A percentile compares a stretch with the other conserved stretches of the same genome.
These are phyloP conservation scores for Peromyscus melanophrys DNA, from an alignment of 2,797 vertebrate genomes.

Conservation along the genomic window DNA sequence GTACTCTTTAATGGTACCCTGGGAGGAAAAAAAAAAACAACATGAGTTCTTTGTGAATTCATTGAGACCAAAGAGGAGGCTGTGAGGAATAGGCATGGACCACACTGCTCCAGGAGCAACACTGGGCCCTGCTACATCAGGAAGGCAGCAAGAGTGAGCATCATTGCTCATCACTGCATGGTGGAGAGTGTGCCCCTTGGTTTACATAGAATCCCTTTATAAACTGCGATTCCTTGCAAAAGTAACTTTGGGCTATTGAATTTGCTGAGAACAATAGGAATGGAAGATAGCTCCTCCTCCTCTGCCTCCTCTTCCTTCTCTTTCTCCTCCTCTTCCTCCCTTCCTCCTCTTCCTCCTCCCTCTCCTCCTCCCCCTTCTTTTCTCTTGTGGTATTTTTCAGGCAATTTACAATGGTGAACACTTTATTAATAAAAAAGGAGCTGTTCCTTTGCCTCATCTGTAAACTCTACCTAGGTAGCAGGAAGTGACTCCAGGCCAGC, in stretches of 20 bases:
- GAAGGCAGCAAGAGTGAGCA: neutral
- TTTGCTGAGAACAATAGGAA: constrained; percentile 47
- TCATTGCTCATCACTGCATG: neutral
- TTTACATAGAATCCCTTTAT: constrained; percentile 22
- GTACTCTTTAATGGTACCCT: neutral
- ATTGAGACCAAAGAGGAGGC: neutral
- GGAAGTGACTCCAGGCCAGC: accelerated
- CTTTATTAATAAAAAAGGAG: constrained; percentile 65
- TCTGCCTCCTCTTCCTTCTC: too few relatives aligned
- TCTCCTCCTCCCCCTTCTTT: neutral
- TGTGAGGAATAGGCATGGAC: neutral
- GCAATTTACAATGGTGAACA: constrained; percentile 36
- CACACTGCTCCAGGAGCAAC: neutral
- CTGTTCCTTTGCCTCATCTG: neutral
- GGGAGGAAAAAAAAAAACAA: neutral
- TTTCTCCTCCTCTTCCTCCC: too few relatives aligned
- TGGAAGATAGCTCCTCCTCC: neutral
- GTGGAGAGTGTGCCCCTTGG: neutral
- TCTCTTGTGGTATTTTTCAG: constrained; percentile 44
- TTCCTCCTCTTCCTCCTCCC: too few relatives aligned
- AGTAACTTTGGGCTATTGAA: constrained; percentile 66
- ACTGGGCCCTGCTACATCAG: neutral
- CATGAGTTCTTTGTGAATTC: neutral
- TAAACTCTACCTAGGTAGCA: constrained; percentile 33
- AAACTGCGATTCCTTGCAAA: constrained; percentile 61